phyloP scores from a whole-genome alignment of 2,888 invertebrate genomes.

The Caenorhabditis uteleia region DNA sequence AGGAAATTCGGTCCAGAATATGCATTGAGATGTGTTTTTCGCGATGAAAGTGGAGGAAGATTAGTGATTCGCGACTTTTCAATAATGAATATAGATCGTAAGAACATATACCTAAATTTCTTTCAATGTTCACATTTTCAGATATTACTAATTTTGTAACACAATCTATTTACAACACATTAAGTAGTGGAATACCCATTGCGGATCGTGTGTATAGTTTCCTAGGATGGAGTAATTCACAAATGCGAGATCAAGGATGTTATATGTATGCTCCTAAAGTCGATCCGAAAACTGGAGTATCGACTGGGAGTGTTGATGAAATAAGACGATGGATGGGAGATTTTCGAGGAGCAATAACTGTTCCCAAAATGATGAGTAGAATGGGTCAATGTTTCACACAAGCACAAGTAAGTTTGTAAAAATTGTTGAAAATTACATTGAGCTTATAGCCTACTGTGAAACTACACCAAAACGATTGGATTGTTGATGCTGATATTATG shows the following conservation, averaged over 20 bases:
- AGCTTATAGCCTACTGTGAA: constrained; percentile 38
- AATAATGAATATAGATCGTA: constrained; percentile 39
- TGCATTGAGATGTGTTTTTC: constrained; percentile 55
- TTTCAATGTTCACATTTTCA: constrained; percentile 4
- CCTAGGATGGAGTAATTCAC: constrained; percentile 68
- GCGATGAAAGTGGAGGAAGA: constrained; percentile 55
- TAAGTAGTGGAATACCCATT: constrained; percentile 43
- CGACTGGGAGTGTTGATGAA: constrained; percentile 37
- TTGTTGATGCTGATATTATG: constrained; percentile 44
- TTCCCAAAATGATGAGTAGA: constrained; percentile 70
- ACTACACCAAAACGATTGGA: constrained; percentile 39
- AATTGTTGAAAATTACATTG: background rate
- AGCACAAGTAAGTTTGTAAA: constrained; percentile 40
- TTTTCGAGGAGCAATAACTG: constrained; percentile 51
- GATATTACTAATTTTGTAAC: constrained; percentile 43
- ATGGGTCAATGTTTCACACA: constrained; percentile 71
- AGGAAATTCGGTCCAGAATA: constrained; percentile 59
- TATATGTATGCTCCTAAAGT: constrained; percentile 54
- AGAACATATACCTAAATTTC: constrained; percentile 3
- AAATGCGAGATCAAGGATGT: constrained; percentile 67
- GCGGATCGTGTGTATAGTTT: constrained; percentile 55
- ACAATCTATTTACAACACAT: constrained; percentile 41
- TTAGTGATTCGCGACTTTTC: constrained; percentile 39
- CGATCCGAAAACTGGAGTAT: constrained; percentile 32
- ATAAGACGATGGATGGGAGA: constrained; percentile 62